Conservation (phyloP, 2,888 invertebrate species). For the Torymus aiolomorphi region DNA sequence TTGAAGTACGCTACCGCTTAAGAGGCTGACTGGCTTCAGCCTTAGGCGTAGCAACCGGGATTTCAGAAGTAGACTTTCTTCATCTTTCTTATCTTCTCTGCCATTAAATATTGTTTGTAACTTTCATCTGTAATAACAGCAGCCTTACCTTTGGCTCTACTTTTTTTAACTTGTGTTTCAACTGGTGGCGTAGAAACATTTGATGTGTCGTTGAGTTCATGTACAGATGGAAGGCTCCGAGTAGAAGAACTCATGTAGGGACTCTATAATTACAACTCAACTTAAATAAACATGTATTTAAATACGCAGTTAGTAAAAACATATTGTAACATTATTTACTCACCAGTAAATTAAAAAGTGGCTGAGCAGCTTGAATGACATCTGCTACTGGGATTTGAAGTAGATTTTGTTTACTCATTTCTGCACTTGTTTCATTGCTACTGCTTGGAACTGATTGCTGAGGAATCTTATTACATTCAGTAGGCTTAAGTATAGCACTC, state of each 20-base stretch:
- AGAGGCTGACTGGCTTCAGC: not conserved
- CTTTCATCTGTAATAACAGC: not conserved
- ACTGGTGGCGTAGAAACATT: not conserved
- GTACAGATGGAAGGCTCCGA: too few relatives aligned
- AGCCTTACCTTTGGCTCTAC: slow-evolving; percentile 5
- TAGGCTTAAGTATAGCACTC: not conserved
- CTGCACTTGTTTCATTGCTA: slow-evolving; percentile 4
- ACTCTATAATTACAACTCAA: not conserved
- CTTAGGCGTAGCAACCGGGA: too few relatives aligned
- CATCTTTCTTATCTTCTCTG: too few relatives aligned
- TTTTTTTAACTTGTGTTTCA: slow-evolving; percentile 2
- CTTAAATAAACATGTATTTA: not conserved
- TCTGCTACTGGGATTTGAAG: not conserved
- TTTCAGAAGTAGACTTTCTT: too few relatives aligned
- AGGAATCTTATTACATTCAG: slow-evolving; percentile 1
- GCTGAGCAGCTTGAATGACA: not conserved
- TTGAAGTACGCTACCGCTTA: not conserved
- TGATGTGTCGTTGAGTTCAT: too few relatives aligned
- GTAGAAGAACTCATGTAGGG: not conserved
- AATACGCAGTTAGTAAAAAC: not conserved
- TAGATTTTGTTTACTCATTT: not conserved
- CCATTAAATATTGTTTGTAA: not conserved
- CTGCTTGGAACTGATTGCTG: not conserved
- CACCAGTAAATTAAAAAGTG: not conserved
- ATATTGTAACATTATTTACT: slow-evolving; percentile 1